Base-by-base conservation (phyloP, 2,797 vertebrate species). In the Corythornis leucogaster region DNA sequence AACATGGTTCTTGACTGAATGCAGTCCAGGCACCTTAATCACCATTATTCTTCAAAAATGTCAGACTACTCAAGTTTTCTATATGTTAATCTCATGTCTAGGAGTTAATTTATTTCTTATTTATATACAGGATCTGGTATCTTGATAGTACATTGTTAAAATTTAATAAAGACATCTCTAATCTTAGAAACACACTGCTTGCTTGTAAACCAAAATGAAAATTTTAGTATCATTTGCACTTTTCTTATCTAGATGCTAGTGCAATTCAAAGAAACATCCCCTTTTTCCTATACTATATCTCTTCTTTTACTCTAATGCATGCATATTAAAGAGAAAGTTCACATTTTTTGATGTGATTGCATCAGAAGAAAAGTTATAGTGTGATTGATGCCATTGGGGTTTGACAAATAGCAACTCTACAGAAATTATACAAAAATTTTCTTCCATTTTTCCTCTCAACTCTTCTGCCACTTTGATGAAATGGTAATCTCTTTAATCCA, bases 401-500 rank as follows among this genome's bases (percentile, higher is more conserved):
- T 90, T 95, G 92, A 95, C 80, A 92, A 96, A 90, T 66, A 91
- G 57, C 63, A 68, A 17, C 71, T 71, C 26, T 58, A 88, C 31
- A 85, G 91, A 93, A 94, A 91, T 91, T 84, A 91, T 87, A 90
- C 75, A 87, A 82, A 93, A 94, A 85, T 90, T 92, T 95, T 85
- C 80, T 91, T 91, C 77, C 59, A 43, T 91, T 88, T 91, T 96
- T 95, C 76, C 85, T 91, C 80, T 92, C 80, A 90, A 82, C 64
- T 89, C 61, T 92, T 95, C 92, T 90, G 68, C 90, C 86, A 82
- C 90, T 91, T 94, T 91, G 90, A 96, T 94, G 86, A 93, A 96
- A 95, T 77, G 64, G 68, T 91, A 90, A 94, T 96, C 83, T 94
- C 85, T 92, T 66, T 89, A 90, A 95, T 92, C 83, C 68, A 76